Evolutionary conservation across 2,113 vertebrate genomes (phyloP).

Genomic region (Bostrychus sinensis): DNA sequence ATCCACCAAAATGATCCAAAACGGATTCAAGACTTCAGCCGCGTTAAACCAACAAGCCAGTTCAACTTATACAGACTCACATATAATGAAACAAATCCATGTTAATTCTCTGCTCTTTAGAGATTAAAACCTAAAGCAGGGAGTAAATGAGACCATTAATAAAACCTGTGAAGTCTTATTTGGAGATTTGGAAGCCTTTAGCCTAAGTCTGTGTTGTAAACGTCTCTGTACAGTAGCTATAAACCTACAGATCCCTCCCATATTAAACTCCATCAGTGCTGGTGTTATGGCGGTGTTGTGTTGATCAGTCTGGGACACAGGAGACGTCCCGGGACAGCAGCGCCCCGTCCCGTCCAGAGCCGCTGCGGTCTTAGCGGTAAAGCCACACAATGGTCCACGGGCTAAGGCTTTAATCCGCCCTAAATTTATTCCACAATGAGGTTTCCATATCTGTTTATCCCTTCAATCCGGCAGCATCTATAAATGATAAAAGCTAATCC

Average conservation of each 20-base stretch:
- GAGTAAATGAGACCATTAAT: neutral
- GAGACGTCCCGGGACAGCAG: conserved; percentile 27
- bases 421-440: conserved; percentile 59
- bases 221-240: neutral
- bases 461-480: conserved; percentile 64
- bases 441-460: conserved; percentile 65
- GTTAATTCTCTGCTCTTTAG: neutral
- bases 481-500: conserved; percentile 63
- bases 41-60: neutral
- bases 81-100: neutral
- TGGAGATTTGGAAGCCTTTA: neutral
- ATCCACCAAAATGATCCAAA: too few relatives aligned
- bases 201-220: neutral
- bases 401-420: conserved; percentile 50
- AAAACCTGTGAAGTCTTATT: neutral
- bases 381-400: conserved; percentile 21
- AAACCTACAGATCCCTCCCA: neutral
- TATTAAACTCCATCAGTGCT: too few relatives aligned
- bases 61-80: neutral
- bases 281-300: neutral
- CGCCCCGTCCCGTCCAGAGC: conserved; percentile 44
- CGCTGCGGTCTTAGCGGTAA: conserved; percentile 46
- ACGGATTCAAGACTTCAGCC: too few relatives aligned
- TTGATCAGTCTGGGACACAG: conserved; percentile 11
- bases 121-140: neutral